Base-by-base conservation (phyloP, 2,113 vertebrate genomes). In the Porphyrio hochstetteri region DNA sequence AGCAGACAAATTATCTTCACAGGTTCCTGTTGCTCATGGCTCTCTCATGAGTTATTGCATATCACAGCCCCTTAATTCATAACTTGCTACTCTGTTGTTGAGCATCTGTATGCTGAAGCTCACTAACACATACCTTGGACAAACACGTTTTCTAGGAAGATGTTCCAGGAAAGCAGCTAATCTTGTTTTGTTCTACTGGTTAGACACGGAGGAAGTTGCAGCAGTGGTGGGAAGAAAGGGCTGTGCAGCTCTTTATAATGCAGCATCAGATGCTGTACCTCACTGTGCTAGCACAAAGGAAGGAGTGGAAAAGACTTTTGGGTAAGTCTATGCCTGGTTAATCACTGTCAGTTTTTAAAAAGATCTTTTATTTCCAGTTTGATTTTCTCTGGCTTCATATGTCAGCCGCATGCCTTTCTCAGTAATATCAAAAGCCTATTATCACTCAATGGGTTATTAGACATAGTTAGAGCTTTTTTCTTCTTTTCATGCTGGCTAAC, bases 51-150 rank as follows among this genome's bases (percentile, higher is more conserved):
- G 21, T 63, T 87, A 50, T 21, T 78, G 36, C 16, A 2, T 18
- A 44, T 40, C 65, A n/a, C 18, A 40, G 53, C 13, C 11, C 56
- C 70, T 71, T 28, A 76, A 36, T 48, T 85, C 31, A 75, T 35
- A 46, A 48, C 33, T 63, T 71, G 28, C 65, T 88, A 33, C 40
- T 64, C 24, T 53, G 80, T 60, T 57, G n/a, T 16, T 63, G 35
- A 78, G 31, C 38, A 52, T 11, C 16, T 0, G 0, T 21, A 63
- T 63, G 8, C 33, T 52, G 15, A 29, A 56, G 28, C 46, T 56
- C 11, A 72, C 74, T 59, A 42, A 85, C 91, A 11, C 40, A 11
- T 25, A 24, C 40, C n/a, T 56, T 28, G 42, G 31, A 75, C n/a
- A 63, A 75, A 24, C 14, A 13, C 0, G 1, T 64, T 79, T 92